Conservation (phyloP, 2,113 vertebrate species). For the Eudyptes chrysolophus region DNA sequence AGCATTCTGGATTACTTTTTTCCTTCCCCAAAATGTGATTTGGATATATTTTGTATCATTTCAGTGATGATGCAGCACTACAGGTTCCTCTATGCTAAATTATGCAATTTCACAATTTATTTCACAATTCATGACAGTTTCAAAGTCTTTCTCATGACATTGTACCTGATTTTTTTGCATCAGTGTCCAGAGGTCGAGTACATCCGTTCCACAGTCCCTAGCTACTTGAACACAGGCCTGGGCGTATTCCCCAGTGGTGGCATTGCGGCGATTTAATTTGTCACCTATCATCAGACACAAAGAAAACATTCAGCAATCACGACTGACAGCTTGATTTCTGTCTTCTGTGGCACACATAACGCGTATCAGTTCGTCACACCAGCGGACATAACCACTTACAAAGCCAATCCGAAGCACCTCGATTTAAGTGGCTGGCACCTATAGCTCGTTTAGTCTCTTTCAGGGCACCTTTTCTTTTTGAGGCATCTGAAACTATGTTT, state of each 20-base stretch:
- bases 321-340: rapidly evolving
- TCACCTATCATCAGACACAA: conserved; percentile 64
- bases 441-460: not conserved
- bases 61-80: not conserved
- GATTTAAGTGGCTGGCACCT: not conserved
- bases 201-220: conserved; percentile 76
- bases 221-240: conserved; percentile 82
- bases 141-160: too few relatives aligned
- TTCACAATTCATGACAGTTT: not conserved
- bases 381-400: not conserved
- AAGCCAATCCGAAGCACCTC: not conserved
- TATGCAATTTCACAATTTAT: not conserved
- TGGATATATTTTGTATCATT: not conserved
- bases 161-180: conserved; percentile 90
- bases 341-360: rapidly evolving
- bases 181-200: conserved; percentile 90
- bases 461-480: not conserved
- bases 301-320: rapidly evolving
- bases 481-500: not conserved
- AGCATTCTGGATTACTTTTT: not conserved
- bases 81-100: rapidly evolving
- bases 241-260: conserved; percentile 83
- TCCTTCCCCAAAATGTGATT: not conserved
- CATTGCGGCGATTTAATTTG: conserved; percentile 84
- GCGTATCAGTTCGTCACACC: rapidly evolving